Evolutionary conservation across 2,797 vertebrate species (phyloP).

Genomic region (Macropodus opercularis): DNA sequence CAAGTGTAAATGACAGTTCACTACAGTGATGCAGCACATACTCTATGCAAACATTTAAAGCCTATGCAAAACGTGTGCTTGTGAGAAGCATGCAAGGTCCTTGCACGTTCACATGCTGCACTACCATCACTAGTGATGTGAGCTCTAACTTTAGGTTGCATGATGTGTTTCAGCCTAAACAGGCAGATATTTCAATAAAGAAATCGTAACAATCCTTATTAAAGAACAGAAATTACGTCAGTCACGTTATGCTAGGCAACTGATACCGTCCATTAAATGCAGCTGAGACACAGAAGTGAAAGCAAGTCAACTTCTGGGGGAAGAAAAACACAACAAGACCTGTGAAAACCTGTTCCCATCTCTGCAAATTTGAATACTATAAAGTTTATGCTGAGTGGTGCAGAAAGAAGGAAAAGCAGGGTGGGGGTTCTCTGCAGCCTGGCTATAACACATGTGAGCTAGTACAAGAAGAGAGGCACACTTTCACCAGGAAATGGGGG

Average conservation of each 20-base stretch:
- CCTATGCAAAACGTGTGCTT: conserved; percentile 51
- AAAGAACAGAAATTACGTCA: conserved; percentile 12
- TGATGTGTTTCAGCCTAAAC: conserved; percentile 19
- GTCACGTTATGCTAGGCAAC: conserved; percentile 3
- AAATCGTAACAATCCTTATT: conserved; percentile 12
- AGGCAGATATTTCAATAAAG: background rate
- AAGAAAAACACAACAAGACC: conserved; percentile 58
- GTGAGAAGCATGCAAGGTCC: conserved; percentile 36
- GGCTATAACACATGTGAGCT: conserved; percentile 76
- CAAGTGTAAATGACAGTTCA: conserved; percentile 34
- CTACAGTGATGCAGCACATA: conserved; percentile 19
- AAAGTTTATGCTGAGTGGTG: conserved; percentile 77
- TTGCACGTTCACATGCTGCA: conserved; percentile 27
- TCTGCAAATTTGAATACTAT: conserved; percentile 74
- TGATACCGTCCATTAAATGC: conserved; percentile 45
- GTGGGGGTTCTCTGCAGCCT: conserved; percentile 67
- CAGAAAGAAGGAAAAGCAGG: conserved; percentile 63
- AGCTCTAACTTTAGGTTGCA: conserved; percentile 22
- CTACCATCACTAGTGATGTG: conserved; percentile 20
- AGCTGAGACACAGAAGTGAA: conserved; percentile 43
- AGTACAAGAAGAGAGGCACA: conserved; percentile 73
- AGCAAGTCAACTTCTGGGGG: conserved; percentile 46
- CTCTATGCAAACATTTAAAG: conserved; percentile 43
- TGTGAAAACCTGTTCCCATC: conserved; percentile 67
- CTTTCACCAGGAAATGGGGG: conserved; percentile 81